Base-by-base conservation (phyloP, 1,140 invertebrate genomes). In the Globodera rostochiensis region DNA sequence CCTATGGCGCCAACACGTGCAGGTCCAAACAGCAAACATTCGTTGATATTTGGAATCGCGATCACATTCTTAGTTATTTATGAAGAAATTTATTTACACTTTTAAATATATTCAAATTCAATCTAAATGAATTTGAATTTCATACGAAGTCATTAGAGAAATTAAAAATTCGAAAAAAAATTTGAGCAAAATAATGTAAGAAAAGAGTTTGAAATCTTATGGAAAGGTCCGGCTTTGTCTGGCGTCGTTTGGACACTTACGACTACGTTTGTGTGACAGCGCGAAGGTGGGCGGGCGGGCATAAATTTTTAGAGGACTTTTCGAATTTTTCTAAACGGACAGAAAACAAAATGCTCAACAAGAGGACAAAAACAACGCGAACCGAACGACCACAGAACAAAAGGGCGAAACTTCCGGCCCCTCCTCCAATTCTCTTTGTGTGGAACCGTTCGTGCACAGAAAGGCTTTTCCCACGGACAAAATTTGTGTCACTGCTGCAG, bases 181-280 rank as follows among this genome's bases (percentile, higher is more conserved):
- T 50, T 50, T 50, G 11, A 7, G 11, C 3, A 50, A 50, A 6
- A 11, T 7, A 50, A 50, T 50, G 6, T 50, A 11, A 11, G 6
- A 50, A 60, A 19, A 15, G 9, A 11, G 57, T 60, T 60, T 13
- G 15, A 5, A 60, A 19, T 60, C 5, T 5, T 60, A 13, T 19
- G 19, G 5, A 19, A 11, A 64, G 57, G 57, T 64, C 57, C 11
- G 86, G 87, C 0, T 53, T 64, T 25, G 77, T 86, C 47, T 87
- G 86, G 86, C 53, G 86, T 21, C 74, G 79, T 15, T 73, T 87
- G 4, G 86, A 87, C 60, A 75, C 75, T n/a, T 88, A 87, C 71
- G 86, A 87, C 77, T 87, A 86, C 71, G 82, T 88, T 47, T 87
- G 86, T 78, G 84, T 87, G 6, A 71, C 82, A n/a, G 82, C 76